Evolutionary conservation across 2,797 vertebrate species (phyloP), one percentile per base, ranked within the genome.

Genomic region (Luscinia megarhynchos): DNA sequence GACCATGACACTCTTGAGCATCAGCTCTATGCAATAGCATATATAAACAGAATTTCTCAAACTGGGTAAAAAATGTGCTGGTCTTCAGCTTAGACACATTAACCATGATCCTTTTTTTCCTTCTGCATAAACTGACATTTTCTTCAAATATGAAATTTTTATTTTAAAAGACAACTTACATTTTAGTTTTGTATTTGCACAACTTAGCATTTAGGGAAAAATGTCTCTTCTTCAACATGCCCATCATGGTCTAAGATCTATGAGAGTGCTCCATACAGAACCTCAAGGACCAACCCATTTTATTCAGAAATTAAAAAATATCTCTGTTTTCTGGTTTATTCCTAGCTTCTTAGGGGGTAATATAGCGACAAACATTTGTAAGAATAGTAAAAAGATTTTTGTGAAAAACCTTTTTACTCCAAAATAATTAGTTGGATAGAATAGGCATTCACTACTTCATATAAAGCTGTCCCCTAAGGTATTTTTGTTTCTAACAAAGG

Each of bases 401-500:
- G 4, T 75, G 76, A 34, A 59, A 87, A 87, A 24, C 1, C 4
- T 59, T 92, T 93, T 82, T 26, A 45, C 10, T 77, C 45, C 24
- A 24, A 2, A 79, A 41, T 12, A 64, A 17, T 73, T 76, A 81
- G 3, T 23, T 24, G 6, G 66, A 73, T 29, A 63, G 21, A 91
- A 50, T 74, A 73, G 10, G 6, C 64, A n/a, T 57, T 76, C 13
- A 24, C 3, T 67, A 8, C 16, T 63, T 73, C 15, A 16, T 29
- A 61, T 16, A 66, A 92, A 93, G 15, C 62, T 36, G 8, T 45
- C 6, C 68, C 22, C 11, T 46, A 20, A 63, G 22, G 10, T 61
- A 23, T 51, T 82, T 91, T 84, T 84, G 8, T 79, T 84, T 88
- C 80, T 90, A 88, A 93, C 48, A 88, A 90, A 92, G 15, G 46